A percentile compares a stretch with the other conserved stretches of the same genome.
phyloP scores from a whole-genome alignment of 2,888 invertebrate species.

The Thyatira batis region DNA sequence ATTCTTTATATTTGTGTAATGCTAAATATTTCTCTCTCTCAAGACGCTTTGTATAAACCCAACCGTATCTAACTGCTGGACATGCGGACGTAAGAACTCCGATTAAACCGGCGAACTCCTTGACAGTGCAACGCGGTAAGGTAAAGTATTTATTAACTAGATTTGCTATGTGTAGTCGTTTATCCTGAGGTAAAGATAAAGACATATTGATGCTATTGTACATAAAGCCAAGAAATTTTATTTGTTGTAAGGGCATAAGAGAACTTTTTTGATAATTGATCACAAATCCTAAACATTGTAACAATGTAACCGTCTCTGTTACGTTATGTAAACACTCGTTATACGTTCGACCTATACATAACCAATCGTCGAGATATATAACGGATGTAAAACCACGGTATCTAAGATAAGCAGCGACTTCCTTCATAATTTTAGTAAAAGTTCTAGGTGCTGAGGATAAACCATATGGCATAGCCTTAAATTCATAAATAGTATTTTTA shows the following conservation, averaged over 20 bases:
- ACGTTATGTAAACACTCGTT: too few relatives aligned
- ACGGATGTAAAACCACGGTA: not conserved
- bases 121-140: too few relatives aligned
- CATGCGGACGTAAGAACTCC: not conserved
- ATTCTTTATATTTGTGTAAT: not conserved
- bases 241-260: too few relatives aligned
- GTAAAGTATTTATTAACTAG: too few relatives aligned
- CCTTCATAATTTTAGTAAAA: not conserved
- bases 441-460: not conserved
- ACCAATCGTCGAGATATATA: not conserved
- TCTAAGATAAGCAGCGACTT: not conserved
- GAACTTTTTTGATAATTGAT: not conserved
- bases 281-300: not conserved
- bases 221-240: not conserved
- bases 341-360: not conserved
- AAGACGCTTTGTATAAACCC: not conserved
- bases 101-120: too few relatives aligned
- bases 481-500: too few relatives aligned
- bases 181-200: not conserved
- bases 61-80: not conserved
- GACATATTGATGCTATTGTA: not conserved
- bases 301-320: too few relatives aligned
- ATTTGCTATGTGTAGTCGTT: not conserved
- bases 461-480: not conserved
- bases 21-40: not conserved